Percentiles rank a stretch among this genome's conserved stretches.
These are phyloP conservation scores for Octodonta nipae DNA, from an alignment of 2,888 invertebrate genomes.

Conservation along the genomic window DNA sequence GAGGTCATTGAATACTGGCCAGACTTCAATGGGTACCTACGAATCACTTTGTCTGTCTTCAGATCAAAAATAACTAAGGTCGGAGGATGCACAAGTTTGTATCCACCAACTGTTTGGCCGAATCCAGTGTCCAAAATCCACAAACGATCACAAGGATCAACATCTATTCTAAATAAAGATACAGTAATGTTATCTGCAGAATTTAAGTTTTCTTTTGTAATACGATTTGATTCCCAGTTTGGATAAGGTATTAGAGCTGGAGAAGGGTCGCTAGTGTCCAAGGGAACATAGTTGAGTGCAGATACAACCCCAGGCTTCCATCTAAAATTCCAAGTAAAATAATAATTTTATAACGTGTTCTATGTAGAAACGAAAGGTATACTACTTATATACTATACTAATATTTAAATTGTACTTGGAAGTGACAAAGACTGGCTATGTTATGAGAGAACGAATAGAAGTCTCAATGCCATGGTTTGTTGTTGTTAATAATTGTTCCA, in stretches of 20 bases:
- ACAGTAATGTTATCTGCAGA: constrained; percentile 46
- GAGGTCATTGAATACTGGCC: too few relatives aligned
- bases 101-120: constrained; percentile 56
- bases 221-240: constrained; percentile 61
- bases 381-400: too few relatives aligned
- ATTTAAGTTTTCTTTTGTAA: constrained; percentile 46
- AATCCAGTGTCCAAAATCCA: constrained; percentile 74
- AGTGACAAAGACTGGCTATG: too few relatives aligned
- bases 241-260: constrained; percentile 64
- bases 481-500: too few relatives aligned
- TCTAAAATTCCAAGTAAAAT: too few relatives aligned
- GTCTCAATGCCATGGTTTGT: too few relatives aligned
- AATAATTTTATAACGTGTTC: too few relatives aligned
- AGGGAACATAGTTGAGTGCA: constrained; percentile 51
- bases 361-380: too few relatives aligned
- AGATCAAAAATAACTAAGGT: constrained; percentile 60
- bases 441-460: too few relatives aligned
- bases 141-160: constrained; percentile 64
- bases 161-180: constrained; percentile 58
- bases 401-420: too few relatives aligned
- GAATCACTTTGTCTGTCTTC: constrained; percentile 58
- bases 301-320: constrained; percentile 58
- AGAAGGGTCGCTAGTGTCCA: constrained; percentile 50
- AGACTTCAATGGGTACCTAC: constrained; percentile 56
- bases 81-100: constrained; percentile 48